Evolutionary conservation across 2,888 invertebrate genomes (phyloP).

Genomic region (Alcis repandata): DNA sequence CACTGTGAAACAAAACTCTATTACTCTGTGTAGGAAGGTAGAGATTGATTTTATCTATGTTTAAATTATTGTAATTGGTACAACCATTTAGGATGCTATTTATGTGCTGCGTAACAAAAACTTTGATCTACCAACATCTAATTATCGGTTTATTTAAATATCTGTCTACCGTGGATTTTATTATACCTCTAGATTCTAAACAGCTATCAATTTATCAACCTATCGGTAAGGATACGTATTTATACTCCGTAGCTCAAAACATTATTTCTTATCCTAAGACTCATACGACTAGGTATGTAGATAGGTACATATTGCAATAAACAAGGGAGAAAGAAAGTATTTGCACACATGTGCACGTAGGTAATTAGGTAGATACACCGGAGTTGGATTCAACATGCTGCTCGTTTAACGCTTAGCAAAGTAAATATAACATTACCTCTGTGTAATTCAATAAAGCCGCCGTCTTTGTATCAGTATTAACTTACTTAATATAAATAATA

Average conservation of each 20-base stretch:
- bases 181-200: too few species aligned
- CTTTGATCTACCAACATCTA: too few species aligned
- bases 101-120: too few species aligned
- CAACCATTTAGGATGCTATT: too few species aligned
- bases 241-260: too few species aligned
- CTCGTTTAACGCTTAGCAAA: slow-evolving; percentile 27
- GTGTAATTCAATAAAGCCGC: slow-evolving; percentile 26
- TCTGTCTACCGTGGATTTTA: too few species aligned
- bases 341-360: slow-evolving; percentile 14
- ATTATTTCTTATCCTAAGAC: too few species aligned
- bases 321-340: neutral
- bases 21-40: neutral
- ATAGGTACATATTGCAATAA: neutral
- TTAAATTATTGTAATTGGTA: neutral
- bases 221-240: too few species aligned
- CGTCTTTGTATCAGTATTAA: neutral
- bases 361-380: slow-evolving; percentile 3
- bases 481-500: neutral
- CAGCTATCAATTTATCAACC: too few species aligned
- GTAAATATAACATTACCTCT: slow-evolving; percentile 23
- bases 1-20: neutral
- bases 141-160: too few species aligned
- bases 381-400: slow-evolving; percentile 27
- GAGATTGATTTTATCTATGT: neutral
- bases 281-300: too few species aligned